Percentiles rank a stretch among this genome's conserved stretches.
These are phyloP conservation scores for Arbacia lixula DNA, from an alignment of 53 echinoderm and acorn worm species.

Conservation along the genomic window DNA sequence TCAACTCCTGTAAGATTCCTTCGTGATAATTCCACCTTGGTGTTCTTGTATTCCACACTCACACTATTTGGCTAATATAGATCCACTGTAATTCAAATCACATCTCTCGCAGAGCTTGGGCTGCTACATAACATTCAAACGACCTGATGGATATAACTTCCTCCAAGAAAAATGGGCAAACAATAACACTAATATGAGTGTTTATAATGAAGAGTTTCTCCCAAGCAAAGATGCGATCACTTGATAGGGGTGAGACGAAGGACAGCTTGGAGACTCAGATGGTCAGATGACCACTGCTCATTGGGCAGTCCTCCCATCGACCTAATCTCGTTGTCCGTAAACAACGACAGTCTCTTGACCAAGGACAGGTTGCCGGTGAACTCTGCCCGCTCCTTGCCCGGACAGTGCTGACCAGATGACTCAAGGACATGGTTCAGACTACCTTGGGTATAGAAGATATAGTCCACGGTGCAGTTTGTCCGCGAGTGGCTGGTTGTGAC, in stretches of 20 bases:
- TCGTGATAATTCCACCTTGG: no score
- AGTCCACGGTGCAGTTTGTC: conserved; percentile 96
- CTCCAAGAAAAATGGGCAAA: background rate
- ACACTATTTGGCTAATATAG: background rate
- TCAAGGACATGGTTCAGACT: background rate
- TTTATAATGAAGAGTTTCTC: background rate
- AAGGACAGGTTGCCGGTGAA: conserved; percentile 42
- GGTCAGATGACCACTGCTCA: conserved; percentile 81
- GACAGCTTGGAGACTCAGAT: conserved; percentile 76
- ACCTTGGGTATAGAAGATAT: conserved; percentile 73
- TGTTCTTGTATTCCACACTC: background rate
- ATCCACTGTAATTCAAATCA: background rate
- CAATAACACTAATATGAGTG: background rate
- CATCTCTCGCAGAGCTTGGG: background rate
- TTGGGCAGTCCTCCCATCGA: conserved; percentile 96
- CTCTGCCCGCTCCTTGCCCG: background rate
- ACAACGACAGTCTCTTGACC: conserved; percentile 58
- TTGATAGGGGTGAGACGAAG: conserved; percentile 55
- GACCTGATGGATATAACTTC: background rate
- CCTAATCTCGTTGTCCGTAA: conserved; percentile 75
- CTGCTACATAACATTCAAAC: background rate
- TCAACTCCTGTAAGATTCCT: no score
- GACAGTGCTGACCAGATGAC: background rate
- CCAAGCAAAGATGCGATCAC: background rate
- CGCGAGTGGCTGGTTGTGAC: conserved; percentile 83